phyloP scores from a whole-genome alignment of 2,888 invertebrate species.

The Alcis repandata region DNA sequence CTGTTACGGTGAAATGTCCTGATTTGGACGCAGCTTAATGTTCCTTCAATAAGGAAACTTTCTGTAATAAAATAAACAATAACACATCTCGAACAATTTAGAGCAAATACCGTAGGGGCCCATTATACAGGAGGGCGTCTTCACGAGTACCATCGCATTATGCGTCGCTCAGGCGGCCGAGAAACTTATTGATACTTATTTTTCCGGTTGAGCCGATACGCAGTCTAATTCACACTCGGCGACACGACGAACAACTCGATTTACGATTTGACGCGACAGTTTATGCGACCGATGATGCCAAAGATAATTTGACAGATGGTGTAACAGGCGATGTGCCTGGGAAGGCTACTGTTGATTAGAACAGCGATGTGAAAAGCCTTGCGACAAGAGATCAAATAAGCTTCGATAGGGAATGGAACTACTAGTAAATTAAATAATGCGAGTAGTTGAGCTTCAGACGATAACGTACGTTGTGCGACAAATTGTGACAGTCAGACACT shows the following conservation, averaged over 20 bases:
- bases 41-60: neutral
- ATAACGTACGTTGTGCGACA: too few species aligned
- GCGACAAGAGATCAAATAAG: too few species aligned
- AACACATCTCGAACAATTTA: constrained; percentile 8
- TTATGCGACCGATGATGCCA: neutral
- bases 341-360: neutral
- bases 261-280: neutral
- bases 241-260: neutral
- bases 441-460: too few species aligned
- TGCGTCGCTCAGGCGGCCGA: constrained; percentile 12
- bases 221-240: neutral
- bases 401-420: too few species aligned
- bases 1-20: too few species aligned
- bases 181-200: constrained; percentile 33
- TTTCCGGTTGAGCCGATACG: constrained; percentile 22
- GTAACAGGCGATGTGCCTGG: neutral
- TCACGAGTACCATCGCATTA: constrained; percentile 19
- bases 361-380: too few species aligned
- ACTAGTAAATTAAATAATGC: too few species aligned
- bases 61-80: neutral
- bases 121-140: constrained; percentile 14
- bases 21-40: too few species aligned
- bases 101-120: constrained; percentile 4
- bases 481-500: too few species aligned
- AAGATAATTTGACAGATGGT: neutral